phyloP scores from a whole-genome alignment of 2,797 vertebrate genomes.

The Tokudaia tokunoshimensis region DNA sequence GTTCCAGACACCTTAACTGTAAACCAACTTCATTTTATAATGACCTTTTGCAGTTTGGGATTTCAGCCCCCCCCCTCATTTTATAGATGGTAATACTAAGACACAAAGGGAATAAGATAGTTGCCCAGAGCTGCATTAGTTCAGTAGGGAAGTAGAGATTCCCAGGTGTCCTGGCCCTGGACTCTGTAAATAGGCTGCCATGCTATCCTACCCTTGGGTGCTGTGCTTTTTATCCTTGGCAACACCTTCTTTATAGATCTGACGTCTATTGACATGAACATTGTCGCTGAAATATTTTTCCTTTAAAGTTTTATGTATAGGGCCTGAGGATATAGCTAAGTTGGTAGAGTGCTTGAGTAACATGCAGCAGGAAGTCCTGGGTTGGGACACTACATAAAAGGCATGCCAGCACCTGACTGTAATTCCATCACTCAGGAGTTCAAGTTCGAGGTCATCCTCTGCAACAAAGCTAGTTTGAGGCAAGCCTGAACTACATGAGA shows the following conservation, averaged over 20 bases:
- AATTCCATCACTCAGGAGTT: not conserved
- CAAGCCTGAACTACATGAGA: not conserved
- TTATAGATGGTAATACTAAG: not conserved
- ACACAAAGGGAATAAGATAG: not conserved
- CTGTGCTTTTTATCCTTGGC: not conserved
- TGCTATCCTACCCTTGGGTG: not conserved
- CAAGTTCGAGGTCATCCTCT: not conserved
- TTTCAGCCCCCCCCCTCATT: not conserved
- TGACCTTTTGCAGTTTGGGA: not conserved
- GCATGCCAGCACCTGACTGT: not conserved
- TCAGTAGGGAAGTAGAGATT: not conserved
- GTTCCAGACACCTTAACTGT: not conserved
- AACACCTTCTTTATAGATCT: not conserved
- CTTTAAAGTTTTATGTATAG: not conserved
- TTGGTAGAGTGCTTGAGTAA: not conserved
- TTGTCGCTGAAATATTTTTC: conserved; percentile 38
- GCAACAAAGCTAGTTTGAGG: not conserved
- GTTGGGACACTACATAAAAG: not conserved
- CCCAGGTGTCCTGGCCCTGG: not conserved
- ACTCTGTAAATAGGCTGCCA: not conserved
- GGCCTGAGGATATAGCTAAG: not conserved
- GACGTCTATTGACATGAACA: not conserved
- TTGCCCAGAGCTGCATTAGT: not conserved
- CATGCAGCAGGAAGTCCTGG: not conserved
- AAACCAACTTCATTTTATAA: conserved; percentile 12